Conservation (phyloP, 2,797 vertebrate species). For the Amniataba percoides region DNA sequence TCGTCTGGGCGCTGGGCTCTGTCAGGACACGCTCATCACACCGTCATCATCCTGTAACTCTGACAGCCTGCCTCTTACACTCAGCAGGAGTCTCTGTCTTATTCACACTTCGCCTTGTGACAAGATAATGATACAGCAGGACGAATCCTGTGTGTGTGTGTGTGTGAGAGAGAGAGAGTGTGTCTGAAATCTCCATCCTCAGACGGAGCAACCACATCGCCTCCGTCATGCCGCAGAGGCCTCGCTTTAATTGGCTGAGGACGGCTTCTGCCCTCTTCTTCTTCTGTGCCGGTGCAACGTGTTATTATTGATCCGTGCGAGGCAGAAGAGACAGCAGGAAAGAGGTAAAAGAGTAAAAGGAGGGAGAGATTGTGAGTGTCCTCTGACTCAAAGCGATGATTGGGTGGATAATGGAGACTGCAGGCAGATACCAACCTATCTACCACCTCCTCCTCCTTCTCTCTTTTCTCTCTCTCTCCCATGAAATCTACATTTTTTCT, state of each 20-base stretch:
- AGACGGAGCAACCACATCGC: not conserved
- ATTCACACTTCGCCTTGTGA: constrained; percentile 25
- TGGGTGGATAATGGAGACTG: constrained; percentile 21
- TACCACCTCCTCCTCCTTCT: not conserved
- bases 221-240: not conserved
- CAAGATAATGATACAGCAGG: constrained; percentile 22
- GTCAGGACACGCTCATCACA: constrained; percentile 28
- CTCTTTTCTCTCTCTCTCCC: not conserved
- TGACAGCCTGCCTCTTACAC: constrained; percentile 16
- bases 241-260: not conserved
- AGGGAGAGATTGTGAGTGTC: not conserved
- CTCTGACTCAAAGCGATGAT: constrained; percentile 23
- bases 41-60: constrained; percentile 16
- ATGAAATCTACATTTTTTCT: not conserved
- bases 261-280: not conserved
- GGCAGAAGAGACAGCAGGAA: not conserved
- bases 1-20: not conserved
- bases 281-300: not conserved
- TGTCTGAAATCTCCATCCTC: not conserved
- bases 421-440: not conserved
- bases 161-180: not conserved
- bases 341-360: not conserved
- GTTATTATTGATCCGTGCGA: not conserved
- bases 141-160: not conserved
- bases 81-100: constrained; percentile 13